These are phyloP conservation scores for Rostratula benghalensis DNA, from an alignment of 2,113 vertebrate genomes.

Conservation along the genomic window DNA sequence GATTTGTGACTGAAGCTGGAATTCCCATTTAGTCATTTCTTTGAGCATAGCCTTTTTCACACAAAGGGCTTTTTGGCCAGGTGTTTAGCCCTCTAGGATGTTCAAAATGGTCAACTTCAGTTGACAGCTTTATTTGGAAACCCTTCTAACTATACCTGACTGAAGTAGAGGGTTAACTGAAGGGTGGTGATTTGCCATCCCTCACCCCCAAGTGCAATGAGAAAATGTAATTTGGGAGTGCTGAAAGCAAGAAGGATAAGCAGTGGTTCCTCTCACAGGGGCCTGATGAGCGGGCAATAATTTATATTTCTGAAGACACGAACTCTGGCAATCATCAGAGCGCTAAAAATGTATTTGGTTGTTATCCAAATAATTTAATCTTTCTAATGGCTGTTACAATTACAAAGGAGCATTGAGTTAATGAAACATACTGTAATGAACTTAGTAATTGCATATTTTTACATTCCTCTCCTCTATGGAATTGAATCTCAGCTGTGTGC, in stretches of 20 bases:
- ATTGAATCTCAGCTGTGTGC: neutral
- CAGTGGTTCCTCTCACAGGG: neutral
- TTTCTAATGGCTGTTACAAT: conserved; percentile 1
- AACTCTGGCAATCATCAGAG: neutral
- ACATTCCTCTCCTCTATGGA: neutral
- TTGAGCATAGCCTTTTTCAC: neutral
- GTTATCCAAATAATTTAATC: conserved; percentile 18
- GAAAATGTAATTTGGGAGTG: neutral
- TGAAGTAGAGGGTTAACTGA: neutral
- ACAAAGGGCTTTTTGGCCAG: conserved; percentile 1
- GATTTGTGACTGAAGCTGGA: neutral
- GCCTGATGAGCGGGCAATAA: neutral
- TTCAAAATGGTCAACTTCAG: conserved; percentile 3
- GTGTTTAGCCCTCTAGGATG: conserved; percentile 21
- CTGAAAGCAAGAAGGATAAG: neutral
- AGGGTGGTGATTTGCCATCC: neutral
- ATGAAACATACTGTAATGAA: conserved; percentile 31
- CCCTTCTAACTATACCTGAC: neutral
- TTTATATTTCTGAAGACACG: neutral
- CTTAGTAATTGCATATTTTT: neutral
- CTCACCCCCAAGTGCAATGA: neutral
- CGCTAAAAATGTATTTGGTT: neutral
- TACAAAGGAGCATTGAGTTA: conserved; percentile 35
- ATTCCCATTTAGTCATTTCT: neutral
- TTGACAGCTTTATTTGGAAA: conserved; percentile 29